A percentile compares a stretch with the other conserved stretches of the same genome.
These are phyloP conservation scores for Urosaurus nigricauda DNA, from an alignment of 2,797 vertebrate species.

Conservation along the genomic window DNA sequence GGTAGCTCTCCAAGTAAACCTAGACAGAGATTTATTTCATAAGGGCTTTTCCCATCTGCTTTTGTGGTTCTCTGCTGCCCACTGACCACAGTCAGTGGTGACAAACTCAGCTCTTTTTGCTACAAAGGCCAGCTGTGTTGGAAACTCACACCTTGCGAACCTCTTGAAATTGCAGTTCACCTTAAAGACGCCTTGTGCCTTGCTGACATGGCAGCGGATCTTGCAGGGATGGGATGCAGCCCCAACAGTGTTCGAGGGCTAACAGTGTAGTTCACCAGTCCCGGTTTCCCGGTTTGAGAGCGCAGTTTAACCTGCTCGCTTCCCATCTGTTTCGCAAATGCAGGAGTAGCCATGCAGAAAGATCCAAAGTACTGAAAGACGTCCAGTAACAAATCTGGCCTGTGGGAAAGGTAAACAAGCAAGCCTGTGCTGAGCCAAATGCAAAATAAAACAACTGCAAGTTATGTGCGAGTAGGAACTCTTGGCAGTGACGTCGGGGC, in stretches of 20 bases:
- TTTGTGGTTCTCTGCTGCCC: not conserved
- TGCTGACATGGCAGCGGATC: not conserved
- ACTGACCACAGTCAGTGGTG: no score
- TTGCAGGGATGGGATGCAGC: not conserved
- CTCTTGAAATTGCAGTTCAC: not conserved
- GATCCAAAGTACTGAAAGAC: not conserved
- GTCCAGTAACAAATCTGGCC: not conserved
- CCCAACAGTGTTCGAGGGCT: not conserved
- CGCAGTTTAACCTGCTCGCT: not conserved
- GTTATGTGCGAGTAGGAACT: not conserved
- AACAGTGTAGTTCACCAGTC: not conserved
- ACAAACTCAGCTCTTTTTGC: no score
- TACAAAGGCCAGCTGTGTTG: no score
- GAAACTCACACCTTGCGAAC: no score
- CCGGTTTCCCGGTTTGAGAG: not conserved
- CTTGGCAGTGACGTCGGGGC: not conserved
- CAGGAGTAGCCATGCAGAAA: not conserved
- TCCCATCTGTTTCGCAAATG: not conserved
- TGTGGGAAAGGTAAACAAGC: slow-evolving; percentile 29
- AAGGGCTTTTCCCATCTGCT: not conserved
- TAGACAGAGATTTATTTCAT: not conserved
- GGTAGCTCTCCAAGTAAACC: not conserved
- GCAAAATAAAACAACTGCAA: slow-evolving; percentile 22
- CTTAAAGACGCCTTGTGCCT: not conserved
- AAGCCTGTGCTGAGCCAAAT: slow-evolving; percentile 17